Evolutionary conservation across 2,113 vertebrate species (phyloP).

Genomic region (Chaenocephalus aceratus): DNA sequence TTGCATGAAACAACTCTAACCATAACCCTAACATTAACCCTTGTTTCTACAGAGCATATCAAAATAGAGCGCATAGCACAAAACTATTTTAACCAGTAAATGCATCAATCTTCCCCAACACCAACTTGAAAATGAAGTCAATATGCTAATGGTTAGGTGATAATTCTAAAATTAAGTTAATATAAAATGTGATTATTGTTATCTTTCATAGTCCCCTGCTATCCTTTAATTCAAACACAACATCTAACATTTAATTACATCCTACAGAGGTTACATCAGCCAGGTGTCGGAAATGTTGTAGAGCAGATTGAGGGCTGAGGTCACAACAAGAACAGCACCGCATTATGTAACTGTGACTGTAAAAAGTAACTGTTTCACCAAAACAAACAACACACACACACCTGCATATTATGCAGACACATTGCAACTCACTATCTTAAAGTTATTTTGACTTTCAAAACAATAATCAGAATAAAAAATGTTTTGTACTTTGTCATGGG

Average conservation of each 20-base stretch:
- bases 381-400: background rate
- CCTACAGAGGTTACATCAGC: slow-evolving; percentile 9
- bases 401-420: background rate
- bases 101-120: no score
- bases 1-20: no score
- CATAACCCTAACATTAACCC: no score
- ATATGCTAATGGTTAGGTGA: no score
- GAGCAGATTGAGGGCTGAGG: slow-evolving; percentile 1
- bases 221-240: background rate
- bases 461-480: background rate
- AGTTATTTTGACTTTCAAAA: slow-evolving; percentile 6
- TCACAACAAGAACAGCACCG: background rate
- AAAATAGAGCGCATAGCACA: no score
- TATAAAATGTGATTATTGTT: no score
- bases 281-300: background rate
- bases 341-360: background rate
- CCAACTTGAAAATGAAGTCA: no score
- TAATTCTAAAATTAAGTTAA: no score
- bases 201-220: background rate
- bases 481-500: no score
- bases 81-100: no score
- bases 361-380: background rate
- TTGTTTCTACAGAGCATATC: no score
- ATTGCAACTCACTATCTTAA: background rate
- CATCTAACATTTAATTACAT: no score